Percentiles rank a stretch among this genome's conserved stretches.
phyloP scores from a whole-genome alignment of 1,140 invertebrate genomes.

The Aleiodes sp. region DNA sequence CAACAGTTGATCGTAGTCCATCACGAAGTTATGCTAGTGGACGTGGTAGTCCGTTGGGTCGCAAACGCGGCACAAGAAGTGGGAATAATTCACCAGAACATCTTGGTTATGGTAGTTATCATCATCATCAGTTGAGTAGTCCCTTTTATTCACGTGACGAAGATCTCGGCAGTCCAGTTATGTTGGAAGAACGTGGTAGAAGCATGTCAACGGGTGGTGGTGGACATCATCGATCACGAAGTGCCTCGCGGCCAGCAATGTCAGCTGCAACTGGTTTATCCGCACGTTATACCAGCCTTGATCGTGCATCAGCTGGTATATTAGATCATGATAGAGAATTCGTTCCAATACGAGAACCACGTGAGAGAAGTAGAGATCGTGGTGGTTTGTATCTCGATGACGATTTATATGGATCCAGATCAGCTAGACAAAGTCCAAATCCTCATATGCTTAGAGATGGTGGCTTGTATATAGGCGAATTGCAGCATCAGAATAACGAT shows the following conservation, averaged over 20 bases:
- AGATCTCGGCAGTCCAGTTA: conserved; percentile 75
- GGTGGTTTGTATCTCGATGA: conserved; percentile 77
- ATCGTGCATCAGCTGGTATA: conserved; percentile 72
- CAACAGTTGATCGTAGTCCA: conserved; percentile 86
- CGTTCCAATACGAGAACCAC: conserved; percentile 79
- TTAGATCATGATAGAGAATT: conserved; percentile 80
- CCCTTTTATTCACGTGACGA: conserved; percentile 79
- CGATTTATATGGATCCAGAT: conserved; percentile 75
- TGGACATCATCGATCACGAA: conserved; percentile 71
- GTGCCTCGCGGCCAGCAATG: conserved; percentile 69
- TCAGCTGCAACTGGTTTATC: conserved; percentile 66
- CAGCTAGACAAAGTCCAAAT: conserved; percentile 81
- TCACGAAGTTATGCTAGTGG: conserved; percentile 76
- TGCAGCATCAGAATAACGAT: conserved; percentile 95
- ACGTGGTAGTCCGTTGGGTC: conserved; percentile 69
- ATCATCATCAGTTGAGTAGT: conserved; percentile 71
- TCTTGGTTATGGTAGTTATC: conserved; percentile 66
- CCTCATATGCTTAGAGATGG: conserved; percentile 64
- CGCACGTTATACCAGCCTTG: conserved; percentile 79
- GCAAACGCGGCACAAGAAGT: conserved; percentile 68
- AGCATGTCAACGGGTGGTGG: conserved; percentile 69
- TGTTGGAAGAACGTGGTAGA: conserved; percentile 73
- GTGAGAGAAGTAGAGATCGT: conserved; percentile 72
- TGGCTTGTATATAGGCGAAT: conserved; percentile 83
- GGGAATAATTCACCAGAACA: conserved; percentile 72